phyloP scores from a whole-genome alignment of 2,888 invertebrate genomes.

The Drosophila paracracens region DNA sequence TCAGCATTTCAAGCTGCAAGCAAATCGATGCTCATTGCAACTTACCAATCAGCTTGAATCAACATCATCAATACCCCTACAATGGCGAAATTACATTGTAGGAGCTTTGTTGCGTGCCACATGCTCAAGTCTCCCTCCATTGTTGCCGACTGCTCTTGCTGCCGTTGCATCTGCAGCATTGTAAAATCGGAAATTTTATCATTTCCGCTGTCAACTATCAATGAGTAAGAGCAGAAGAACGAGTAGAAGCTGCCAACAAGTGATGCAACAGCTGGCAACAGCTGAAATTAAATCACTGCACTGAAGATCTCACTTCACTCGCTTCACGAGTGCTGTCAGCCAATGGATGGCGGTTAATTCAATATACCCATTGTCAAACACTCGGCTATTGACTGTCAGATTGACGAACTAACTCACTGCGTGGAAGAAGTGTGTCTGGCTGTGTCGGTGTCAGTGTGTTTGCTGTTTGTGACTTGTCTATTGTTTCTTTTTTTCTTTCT shows the following conservation, averaged over 20 bases:
- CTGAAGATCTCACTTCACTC: conserved; percentile 41
- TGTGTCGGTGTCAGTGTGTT: not conserved
- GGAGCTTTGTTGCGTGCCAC: conserved; percentile 25
- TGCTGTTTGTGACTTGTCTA: not conserved
- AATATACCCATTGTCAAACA: conserved; percentile 40
- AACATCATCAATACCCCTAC: conserved; percentile 32
- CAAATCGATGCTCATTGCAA: conserved; percentile 33
- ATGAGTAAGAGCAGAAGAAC: conserved; percentile 22
- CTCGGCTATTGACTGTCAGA: conserved; percentile 20
- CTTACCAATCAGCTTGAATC: conserved; percentile 37
- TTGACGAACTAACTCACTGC: conserved; percentile 1
- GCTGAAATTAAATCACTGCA: conserved; percentile 48
- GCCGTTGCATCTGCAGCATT: conserved; percentile 19
- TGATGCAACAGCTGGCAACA: conserved; percentile 67
- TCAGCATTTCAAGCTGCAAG: conserved; percentile 21
- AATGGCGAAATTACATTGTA: conserved; percentile 18
- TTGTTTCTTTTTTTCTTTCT: not conserved
- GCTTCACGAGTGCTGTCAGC: conserved; percentile 31
- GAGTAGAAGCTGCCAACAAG: conserved; percentile 36
- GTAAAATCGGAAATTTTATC: conserved; percentile 71
- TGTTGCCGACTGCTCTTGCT: conserved; percentile 11
- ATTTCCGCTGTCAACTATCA: conserved; percentile 63
- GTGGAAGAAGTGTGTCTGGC: not conserved
- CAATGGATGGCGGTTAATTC: conserved; percentile 38
- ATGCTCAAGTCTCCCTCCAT: conserved; percentile 26